A percentile compares a stretch with the other conserved stretches of the same genome.
These are phyloP conservation scores for Orthosia gothica DNA, from an alignment of 2,888 invertebrate species.

Conservation along the genomic window DNA sequence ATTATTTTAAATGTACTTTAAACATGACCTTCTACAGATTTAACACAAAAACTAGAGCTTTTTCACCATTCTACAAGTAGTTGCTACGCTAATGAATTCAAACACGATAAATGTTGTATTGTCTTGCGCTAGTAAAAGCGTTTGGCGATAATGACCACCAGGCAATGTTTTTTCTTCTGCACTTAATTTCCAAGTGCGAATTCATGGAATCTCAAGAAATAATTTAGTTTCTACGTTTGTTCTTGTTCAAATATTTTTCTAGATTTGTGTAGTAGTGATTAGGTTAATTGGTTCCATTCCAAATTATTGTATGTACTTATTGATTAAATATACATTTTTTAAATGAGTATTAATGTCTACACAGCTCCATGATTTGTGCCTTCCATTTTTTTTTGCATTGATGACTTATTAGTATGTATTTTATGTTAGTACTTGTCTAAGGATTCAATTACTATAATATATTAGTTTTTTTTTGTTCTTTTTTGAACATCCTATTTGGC, in stretches of 20 bases:
- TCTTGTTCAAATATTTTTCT: background rate
- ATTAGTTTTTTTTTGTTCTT: background rate
- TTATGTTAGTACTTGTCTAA: constrained; percentile 2
- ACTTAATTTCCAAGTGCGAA: constrained; percentile 15
- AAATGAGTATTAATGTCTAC: background rate
- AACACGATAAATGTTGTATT: constrained; percentile 2
- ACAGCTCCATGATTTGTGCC: constrained; percentile 14
- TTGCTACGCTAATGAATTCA: background rate
- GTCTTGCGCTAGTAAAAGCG: constrained; percentile 6
- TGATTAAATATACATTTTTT: constrained; percentile 1
- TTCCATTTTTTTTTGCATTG: constrained; percentile 2
- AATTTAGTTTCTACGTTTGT: background rate
- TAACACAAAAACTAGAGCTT: constrained; percentile 4
- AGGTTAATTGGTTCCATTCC: constrained; percentile 15
- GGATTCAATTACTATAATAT: constrained; percentile 8
- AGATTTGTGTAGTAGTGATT: constrained; percentile 17
- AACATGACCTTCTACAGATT: constrained; percentile 15
- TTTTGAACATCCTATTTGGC: background rate
- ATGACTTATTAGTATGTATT: background rate
- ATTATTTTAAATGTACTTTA: constrained; percentile 19
- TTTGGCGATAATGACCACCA: background rate
- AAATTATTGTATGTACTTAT: constrained; percentile 41
- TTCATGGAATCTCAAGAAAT: constrained; percentile 23
- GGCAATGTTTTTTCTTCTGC: background rate
- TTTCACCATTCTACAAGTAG: constrained; percentile 3